Conservation (phyloP, 64 coral and sea anemone species). For the Stylophora pistillata region DNA sequence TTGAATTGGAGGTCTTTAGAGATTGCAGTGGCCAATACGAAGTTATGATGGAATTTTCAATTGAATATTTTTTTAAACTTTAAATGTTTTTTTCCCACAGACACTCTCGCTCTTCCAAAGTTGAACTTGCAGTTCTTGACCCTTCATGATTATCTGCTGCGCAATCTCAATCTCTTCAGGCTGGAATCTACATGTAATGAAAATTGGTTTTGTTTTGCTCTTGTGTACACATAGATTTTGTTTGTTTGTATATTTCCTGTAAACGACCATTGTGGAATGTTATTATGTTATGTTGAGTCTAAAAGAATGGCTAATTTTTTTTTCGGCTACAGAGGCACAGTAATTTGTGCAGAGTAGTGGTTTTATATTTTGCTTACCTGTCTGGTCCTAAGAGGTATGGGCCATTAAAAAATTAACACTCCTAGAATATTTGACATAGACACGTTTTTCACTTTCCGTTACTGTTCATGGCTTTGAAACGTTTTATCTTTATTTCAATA, state of each 20-base stretch:
- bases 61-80: background rate
- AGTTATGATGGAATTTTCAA: background rate
- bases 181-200: conserved; percentile 97
- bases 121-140: conserved; percentile 99
- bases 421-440: too few species aligned
- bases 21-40: background rate
- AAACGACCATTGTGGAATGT: too few species aligned
- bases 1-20: background rate
- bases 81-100: conserved; percentile 39
- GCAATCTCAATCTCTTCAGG: conserved; percentile 95
- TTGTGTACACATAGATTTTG: background rate
- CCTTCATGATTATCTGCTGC: conserved; percentile 91
- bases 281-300: too few species aligned
- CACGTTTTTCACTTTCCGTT: too few species aligned
- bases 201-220: background rate
- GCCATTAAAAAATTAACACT: too few species aligned
- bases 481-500: too few species aligned
- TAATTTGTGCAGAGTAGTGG: too few species aligned
- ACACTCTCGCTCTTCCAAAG: conserved; percentile 94
- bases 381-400: too few species aligned
- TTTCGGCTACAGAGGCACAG: too few species aligned
- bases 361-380: too few species aligned
- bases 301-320: too few species aligned
- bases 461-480: too few species aligned
- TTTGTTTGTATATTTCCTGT: background rate